phyloP scores from a whole-genome alignment of 2,797 vertebrate genomes.

The Pipistrellus pygmaeus region DNA sequence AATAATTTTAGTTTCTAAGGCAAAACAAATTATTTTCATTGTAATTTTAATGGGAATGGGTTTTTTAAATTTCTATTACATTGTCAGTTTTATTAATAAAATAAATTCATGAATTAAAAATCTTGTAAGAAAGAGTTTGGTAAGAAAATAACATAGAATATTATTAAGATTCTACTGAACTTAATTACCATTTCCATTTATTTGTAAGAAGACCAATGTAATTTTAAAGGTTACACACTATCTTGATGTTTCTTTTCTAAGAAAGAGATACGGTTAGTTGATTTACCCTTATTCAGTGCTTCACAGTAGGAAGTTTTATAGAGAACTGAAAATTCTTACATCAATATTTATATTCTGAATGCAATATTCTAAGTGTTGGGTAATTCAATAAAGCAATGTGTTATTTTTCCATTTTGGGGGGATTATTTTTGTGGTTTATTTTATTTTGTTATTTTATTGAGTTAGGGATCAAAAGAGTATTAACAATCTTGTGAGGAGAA shows the following conservation, averaged over 20 bases:
- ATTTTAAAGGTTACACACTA: constrained; percentile 15
- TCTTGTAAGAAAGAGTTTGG: background rate
- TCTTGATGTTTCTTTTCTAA: background rate
- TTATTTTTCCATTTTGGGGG: background rate
- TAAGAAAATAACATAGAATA: constrained; percentile 20
- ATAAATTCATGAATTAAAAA: constrained; percentile 19
- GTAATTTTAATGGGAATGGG: background rate
- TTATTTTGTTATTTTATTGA: constrained; percentile 20
- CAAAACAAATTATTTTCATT: constrained; percentile 60
- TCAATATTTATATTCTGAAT: constrained; percentile 34
- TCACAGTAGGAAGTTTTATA: background rate
- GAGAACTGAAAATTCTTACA: constrained; percentile 30
- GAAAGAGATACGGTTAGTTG: background rate
- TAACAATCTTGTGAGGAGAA: background rate
- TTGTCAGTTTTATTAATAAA: constrained; percentile 61
- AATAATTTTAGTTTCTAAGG: constrained; percentile 29
- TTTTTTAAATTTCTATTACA: constrained; percentile 6
- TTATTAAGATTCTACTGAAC: constrained; percentile 27
- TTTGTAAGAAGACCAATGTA: constrained; percentile 13
- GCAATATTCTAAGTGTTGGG: background rate
- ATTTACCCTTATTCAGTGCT: background rate
- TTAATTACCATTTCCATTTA: background rate
- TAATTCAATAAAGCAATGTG: constrained; percentile 1
- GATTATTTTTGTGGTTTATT: background rate
- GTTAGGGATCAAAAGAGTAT: constrained; percentile 7